These are phyloP conservation scores for Gymnosoma rotundatum DNA, from an alignment of 2,888 invertebrate species.

Conservation along the genomic window DNA sequence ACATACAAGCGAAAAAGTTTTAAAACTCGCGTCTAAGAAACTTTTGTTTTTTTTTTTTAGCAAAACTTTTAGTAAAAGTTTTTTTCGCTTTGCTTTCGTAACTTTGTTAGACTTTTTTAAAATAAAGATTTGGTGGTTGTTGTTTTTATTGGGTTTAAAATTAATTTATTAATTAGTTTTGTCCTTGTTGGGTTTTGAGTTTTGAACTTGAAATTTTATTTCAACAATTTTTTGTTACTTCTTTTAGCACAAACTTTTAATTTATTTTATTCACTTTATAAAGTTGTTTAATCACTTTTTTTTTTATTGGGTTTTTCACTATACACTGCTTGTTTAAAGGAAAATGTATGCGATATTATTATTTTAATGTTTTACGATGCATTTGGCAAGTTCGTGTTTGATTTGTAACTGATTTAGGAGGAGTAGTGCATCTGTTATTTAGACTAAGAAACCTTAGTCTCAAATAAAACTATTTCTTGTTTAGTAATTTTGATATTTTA, in stretches of 20 bases:
- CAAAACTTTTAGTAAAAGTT: slow-evolving; percentile 55
- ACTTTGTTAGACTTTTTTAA: slow-evolving; percentile 52
- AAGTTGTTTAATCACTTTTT: too few species aligned
- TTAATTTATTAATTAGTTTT: slow-evolving; percentile 48
- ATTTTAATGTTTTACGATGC: slow-evolving; percentile 26
- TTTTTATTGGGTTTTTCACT: too few species aligned
- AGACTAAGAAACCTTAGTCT: slow-evolving; percentile 34
- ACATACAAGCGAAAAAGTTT: slow-evolving; percentile 25
- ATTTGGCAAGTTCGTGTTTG: slow-evolving; percentile 65
- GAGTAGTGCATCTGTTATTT: slow-evolving; percentile 43
- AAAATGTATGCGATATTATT: slow-evolving; percentile 40
- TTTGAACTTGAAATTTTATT: slow-evolving; percentile 38
- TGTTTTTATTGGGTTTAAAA: slow-evolving; percentile 45
- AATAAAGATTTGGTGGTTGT: slow-evolving; percentile 19
- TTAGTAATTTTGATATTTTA: slow-evolving; percentile 14
- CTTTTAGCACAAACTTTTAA: slow-evolving; percentile 8
- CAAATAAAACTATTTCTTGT: slow-evolving; percentile 38
- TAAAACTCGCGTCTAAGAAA: slow-evolving; percentile 44
- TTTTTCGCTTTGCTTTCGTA: slow-evolving; percentile 27
- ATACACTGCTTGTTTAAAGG: too few species aligned
- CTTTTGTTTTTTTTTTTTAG: slow-evolving; percentile 39
- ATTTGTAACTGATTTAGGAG: slow-evolving; percentile 53
- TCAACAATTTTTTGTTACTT: slow-evolving; percentile 16
- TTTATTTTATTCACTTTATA: background rate
- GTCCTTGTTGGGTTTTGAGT: background rate